These are phyloP conservation scores for Danio kyathit DNA, from an alignment of 2,797 vertebrate genomes.

Conservation along the genomic window DNA sequence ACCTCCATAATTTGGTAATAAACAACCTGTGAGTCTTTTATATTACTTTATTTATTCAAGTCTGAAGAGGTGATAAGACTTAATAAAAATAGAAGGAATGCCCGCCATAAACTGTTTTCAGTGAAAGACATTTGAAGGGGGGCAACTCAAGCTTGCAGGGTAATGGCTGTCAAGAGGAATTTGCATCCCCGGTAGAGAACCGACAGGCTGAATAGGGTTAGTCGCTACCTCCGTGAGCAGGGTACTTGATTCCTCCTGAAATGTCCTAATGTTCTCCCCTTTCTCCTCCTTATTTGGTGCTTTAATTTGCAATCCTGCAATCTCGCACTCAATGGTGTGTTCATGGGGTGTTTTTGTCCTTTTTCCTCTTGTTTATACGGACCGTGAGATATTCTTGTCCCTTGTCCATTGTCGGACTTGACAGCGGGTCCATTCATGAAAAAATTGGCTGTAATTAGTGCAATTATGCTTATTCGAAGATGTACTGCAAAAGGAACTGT, in stretches of 20 bases:
- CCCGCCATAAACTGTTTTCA: slow-evolving; percentile 67
- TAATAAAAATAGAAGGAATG: slow-evolving; percentile 66
- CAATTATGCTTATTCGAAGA: slow-evolving; percentile 91
- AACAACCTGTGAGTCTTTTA: slow-evolving; percentile 44
- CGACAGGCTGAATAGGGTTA: slow-evolving; percentile 69
- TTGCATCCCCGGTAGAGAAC: slow-evolving; percentile 56
- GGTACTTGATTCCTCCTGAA: slow-evolving; percentile 75
- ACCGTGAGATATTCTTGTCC: slow-evolving; percentile 79
- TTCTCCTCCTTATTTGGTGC: slow-evolving; percentile 55
- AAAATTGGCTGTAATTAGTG: slow-evolving; percentile 88
- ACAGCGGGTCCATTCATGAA: slow-evolving; percentile 83
- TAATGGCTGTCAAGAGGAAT: slow-evolving; percentile 73
- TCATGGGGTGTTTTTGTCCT: slow-evolving; percentile 72
- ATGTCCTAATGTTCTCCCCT: slow-evolving; percentile 68
- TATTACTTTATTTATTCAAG: slow-evolving; percentile 48
- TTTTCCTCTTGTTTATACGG: slow-evolving; percentile 81
- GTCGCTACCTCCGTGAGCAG: slow-evolving; percentile 74
- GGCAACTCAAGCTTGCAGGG: slow-evolving; percentile 75
- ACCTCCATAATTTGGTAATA: slow-evolving; percentile 32
- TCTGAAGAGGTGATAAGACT: slow-evolving; percentile 40
- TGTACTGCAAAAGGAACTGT: slow-evolving; percentile 83
- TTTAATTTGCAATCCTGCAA: slow-evolving; percentile 74
- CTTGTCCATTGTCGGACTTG: slow-evolving; percentile 80
- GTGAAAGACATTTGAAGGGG: slow-evolving; percentile 78
- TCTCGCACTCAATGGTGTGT: slow-evolving; percentile 73